Percentiles rank a stretch among this genome's conserved stretches.
phyloP scores from a whole-genome alignment of 2,797 vertebrate genomes.

The Protonibea diacanthus region DNA sequence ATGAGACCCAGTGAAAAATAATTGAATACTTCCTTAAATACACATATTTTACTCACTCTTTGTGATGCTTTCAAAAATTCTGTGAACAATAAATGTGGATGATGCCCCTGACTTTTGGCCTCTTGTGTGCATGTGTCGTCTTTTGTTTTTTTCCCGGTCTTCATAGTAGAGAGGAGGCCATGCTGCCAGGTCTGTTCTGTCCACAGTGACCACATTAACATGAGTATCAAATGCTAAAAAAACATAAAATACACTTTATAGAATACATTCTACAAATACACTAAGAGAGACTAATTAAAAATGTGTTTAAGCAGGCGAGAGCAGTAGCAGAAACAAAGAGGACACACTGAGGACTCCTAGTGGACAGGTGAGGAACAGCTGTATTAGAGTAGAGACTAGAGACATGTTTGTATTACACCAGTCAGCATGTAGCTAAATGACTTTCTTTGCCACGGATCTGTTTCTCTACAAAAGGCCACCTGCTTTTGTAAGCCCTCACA shows the following conservation, averaged over 20 bases:
- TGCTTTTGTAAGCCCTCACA: constrained; percentile 4
- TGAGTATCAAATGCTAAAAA: background rate
- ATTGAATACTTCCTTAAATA: background rate
- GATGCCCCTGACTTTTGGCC: background rate
- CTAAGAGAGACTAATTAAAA: background rate
- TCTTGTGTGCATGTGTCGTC: background rate
- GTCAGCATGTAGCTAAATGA: background rate
- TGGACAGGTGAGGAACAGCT: constrained; percentile 31
- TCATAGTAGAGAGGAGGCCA: background rate
- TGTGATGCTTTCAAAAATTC: background rate
- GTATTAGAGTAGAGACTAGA: background rate
- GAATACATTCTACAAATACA: background rate
- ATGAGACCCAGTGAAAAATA: background rate
- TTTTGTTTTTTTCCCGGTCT: background rate
- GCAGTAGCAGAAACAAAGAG: background rate
- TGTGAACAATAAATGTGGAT: background rate
- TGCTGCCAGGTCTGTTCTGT: background rate
- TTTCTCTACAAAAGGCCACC: constrained; percentile 20
- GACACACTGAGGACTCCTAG: constrained; percentile 2
- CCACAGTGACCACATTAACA: background rate
- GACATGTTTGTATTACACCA: background rate
- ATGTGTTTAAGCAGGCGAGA: background rate
- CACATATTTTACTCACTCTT: background rate
- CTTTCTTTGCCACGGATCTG: background rate
- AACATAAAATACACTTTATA: background rate